phyloP scores from a whole-genome alignment of 2,797 vertebrate species.

The Scarus forsteni region DNA sequence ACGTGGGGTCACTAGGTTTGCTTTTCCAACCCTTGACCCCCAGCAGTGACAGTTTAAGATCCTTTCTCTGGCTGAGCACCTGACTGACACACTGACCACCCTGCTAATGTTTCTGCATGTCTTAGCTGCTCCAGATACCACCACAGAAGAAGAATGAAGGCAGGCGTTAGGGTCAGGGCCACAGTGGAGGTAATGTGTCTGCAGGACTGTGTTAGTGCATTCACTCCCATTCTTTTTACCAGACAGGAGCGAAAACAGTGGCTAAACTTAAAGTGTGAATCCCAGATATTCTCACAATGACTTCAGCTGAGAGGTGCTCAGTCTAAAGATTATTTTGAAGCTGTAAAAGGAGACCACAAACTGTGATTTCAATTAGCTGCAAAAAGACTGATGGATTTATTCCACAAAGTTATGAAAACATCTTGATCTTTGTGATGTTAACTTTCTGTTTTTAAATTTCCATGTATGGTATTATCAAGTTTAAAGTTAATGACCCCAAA shows the following conservation, averaged over 20 bases:
- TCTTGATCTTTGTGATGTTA: no score
- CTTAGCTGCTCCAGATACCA: slow-evolving; percentile 49
- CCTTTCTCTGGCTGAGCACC: slow-evolving; percentile 25
- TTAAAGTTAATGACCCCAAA: no score
- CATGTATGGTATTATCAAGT: no score
- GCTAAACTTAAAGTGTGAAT: neutral
- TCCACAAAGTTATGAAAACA: no score
- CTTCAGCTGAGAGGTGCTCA: neutral
- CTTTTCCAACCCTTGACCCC: slow-evolving; percentile 27
- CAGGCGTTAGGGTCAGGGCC: slow-evolving; percentile 31
- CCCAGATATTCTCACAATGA: neutral
- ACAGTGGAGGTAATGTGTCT: neutral
- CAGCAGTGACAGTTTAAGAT: slow-evolving; percentile 5
- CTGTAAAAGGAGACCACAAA: neutral
- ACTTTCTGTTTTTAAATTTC: no score
- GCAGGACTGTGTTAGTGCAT: neutral
- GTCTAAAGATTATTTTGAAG: neutral
- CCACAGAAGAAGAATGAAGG: slow-evolving; percentile 52
- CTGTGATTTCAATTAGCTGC: no score
- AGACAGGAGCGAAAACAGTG: neutral
- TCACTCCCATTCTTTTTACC: neutral
- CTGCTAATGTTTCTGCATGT: slow-evolving; percentile 14
- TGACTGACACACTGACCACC: neutral
- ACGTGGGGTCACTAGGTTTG: slow-evolving; percentile 35
- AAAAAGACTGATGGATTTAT: no score